Evolutionary conservation across 1,140 invertebrate species (phyloP), one percentile per base, ranked within the genome.

Genomic region (Triops cancriformis): DNA sequence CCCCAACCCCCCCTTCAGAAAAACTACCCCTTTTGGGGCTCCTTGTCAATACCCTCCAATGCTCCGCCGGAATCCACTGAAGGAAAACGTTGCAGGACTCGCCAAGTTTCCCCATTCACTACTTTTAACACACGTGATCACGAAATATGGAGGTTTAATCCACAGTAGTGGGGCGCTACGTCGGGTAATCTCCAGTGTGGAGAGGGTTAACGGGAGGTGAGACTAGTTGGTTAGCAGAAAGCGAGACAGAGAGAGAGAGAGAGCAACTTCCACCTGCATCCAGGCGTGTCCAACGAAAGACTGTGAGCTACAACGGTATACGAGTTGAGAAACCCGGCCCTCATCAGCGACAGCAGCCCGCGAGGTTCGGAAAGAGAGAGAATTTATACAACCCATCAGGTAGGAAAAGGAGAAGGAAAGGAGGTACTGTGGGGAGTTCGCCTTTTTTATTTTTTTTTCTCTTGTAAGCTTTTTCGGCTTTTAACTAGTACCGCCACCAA

Each of bases 321-420:
- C 51, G 51, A 64, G 51, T 64, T 64, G 51, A 64, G 51, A 64
- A 64, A 64, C 51, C 51, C 51, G 51, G 51, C 51, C 51, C 51
- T 64, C 51, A 64, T 64, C 51, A 64, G 51, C 51, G 31, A 37
- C 31, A 37, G 31, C 31, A 37, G 31, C 31, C n/a, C 31, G 31
- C 31, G 31, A 37, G 31, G 31, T 23, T 64, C 51, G 51, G 51
- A 23, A n/a, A n/a, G 51, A 9, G 51, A 9, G 51, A 18, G 51
- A 23, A 64, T 64, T 64, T 64, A 64, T 23, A 64, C 23, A 37
- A 4, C 31, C 31, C 31, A 37, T 23, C 51, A 64, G 51, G 51
- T 64, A 64, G 23, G 14, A 37, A 37, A 37, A 37, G 31, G 31
- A 37, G 31, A 7, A 37, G 31, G 31, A 37, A n/a, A n/a, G 31